Evolutionary conservation across 2,797 vertebrate genomes (phyloP).

Genomic region (Fundulus diaphanus): DNA sequence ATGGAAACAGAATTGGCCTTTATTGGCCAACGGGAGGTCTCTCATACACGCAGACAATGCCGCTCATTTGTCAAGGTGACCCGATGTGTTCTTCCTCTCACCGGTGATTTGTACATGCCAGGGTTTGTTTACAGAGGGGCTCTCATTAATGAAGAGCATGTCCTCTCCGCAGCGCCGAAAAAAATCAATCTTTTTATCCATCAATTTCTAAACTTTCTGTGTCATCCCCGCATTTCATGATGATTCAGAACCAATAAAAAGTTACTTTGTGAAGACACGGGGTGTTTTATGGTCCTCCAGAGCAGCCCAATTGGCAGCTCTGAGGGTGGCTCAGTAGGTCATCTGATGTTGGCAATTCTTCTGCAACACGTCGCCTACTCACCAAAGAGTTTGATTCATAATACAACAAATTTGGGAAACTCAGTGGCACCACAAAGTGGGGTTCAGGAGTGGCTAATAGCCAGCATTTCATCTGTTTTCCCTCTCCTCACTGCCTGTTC

Average conservation of each 20-base stretch:
- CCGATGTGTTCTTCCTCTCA: slow-evolving; percentile 55
- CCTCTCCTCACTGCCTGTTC: background rate
- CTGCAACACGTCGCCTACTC: slow-evolving; percentile 50
- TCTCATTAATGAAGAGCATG: slow-evolving; percentile 26
- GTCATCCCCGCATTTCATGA: background rate
- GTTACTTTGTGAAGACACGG: slow-evolving; percentile 2
- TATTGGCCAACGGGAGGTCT: slow-evolving; percentile 51
- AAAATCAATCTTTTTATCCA: slow-evolving; percentile 16
- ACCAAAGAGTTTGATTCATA: slow-evolving; percentile 50
- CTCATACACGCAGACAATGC: slow-evolving; percentile 68
- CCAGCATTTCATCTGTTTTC: background rate
- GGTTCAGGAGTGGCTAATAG: background rate
- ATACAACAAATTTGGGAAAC: slow-evolving; percentile 45
- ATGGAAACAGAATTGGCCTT: slow-evolving; percentile 49
- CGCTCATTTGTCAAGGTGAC: slow-evolving; percentile 80
- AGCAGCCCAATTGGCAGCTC: slow-evolving; percentile 34
- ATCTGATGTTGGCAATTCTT: slow-evolving; percentile 34
- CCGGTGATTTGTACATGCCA: slow-evolving; percentile 52
- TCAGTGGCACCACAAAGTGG: background rate
- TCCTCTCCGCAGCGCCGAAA: slow-evolving; percentile 18
- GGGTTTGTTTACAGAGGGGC: slow-evolving; percentile 61
- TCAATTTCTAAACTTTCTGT: background rate
- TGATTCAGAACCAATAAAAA: slow-evolving; percentile 12
- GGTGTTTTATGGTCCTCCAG: slow-evolving; percentile 9
- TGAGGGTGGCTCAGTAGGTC: slow-evolving; percentile 26